phyloP scores from a whole-genome alignment of 2,113 vertebrate genomes.

The Psittacus erithacus region DNA sequence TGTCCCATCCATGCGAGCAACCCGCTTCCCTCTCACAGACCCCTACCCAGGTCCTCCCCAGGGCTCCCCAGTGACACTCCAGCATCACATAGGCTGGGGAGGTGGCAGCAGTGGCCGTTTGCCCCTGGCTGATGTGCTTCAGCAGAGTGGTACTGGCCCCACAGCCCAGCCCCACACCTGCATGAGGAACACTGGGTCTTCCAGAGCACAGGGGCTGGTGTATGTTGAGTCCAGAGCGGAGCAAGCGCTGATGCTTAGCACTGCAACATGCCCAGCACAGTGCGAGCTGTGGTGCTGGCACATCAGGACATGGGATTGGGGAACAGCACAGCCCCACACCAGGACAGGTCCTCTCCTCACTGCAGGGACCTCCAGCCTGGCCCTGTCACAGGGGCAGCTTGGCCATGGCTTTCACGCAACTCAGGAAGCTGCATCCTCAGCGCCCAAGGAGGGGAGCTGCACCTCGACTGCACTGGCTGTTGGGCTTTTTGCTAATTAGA shows the following conservation, averaged over 20 bases:
- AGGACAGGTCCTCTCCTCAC: accelerated
- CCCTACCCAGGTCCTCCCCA: background rate
- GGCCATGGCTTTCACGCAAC: background rate
- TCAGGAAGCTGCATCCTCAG: background rate
- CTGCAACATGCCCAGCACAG: accelerated
- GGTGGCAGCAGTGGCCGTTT: accelerated
- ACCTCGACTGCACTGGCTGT: accelerated
- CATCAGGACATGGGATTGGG: accelerated
- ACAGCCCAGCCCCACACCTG: background rate
- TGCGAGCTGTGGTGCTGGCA: accelerated
- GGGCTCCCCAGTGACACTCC: accelerated
- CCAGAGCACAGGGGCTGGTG: background rate
- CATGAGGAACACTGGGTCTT: background rate
- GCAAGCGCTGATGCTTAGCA: accelerated
- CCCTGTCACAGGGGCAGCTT: background rate
- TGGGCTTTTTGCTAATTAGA: background rate
- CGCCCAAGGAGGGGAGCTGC: background rate
- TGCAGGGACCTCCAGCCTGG: background rate
- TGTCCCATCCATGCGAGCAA: background rate
- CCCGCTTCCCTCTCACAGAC: background rate
- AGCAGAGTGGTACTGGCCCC: background rate
- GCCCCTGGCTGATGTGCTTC: background rate
- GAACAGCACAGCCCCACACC: background rate
- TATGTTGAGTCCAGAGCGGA: accelerated
- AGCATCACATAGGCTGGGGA: background rate